A percentile compares a stretch with the other conserved stretches of the same genome.
These are phyloP conservation scores for Scelioninae gen. 2 DNA, from an alignment of 2,888 invertebrate species.

Conservation along the genomic window DNA sequence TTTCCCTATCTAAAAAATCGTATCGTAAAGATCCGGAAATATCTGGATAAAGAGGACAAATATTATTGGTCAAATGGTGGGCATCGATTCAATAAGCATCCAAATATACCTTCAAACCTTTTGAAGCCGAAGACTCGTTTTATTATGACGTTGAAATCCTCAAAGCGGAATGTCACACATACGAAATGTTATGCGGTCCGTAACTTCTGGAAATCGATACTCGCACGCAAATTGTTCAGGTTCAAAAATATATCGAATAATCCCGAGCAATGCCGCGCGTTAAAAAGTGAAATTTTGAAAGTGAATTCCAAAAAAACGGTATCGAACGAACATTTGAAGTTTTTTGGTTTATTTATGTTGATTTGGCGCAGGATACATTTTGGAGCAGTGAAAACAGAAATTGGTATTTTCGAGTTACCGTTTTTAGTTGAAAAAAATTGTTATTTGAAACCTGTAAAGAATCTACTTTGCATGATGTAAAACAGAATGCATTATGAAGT, in stretches of 20 bases:
- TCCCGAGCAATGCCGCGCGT: too few relatives aligned
- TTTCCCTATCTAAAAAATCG: too few relatives aligned
- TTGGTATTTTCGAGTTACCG: too few relatives aligned
- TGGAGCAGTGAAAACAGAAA: constrained; percentile 19
- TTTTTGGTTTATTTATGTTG: too few relatives aligned
- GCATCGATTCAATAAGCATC: background rate
- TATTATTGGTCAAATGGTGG: background rate
- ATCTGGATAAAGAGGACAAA: background rate
- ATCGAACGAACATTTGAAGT: too few relatives aligned
- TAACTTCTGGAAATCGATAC: background rate
- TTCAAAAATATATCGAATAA: background rate
- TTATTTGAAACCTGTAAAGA: constrained; percentile 33
- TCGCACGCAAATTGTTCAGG: constrained; percentile 3
- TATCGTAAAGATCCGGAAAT: too few relatives aligned
- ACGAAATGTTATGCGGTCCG: background rate
- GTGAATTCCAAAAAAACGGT: too few relatives aligned
- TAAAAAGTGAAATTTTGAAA: too few relatives aligned
- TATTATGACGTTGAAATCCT: constrained; percentile 1
- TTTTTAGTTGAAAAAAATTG: too few relatives aligned
- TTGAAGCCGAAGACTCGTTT: background rate
- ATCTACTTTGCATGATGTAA: constrained; percentile 51
- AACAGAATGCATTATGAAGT: constrained; percentile 49
- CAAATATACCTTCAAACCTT: background rate
- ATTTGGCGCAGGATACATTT: too few relatives aligned
- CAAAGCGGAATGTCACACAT: background rate